Base-by-base conservation (phyloP, 2,113 vertebrate species). In the Propithecus coquereli region DNA sequence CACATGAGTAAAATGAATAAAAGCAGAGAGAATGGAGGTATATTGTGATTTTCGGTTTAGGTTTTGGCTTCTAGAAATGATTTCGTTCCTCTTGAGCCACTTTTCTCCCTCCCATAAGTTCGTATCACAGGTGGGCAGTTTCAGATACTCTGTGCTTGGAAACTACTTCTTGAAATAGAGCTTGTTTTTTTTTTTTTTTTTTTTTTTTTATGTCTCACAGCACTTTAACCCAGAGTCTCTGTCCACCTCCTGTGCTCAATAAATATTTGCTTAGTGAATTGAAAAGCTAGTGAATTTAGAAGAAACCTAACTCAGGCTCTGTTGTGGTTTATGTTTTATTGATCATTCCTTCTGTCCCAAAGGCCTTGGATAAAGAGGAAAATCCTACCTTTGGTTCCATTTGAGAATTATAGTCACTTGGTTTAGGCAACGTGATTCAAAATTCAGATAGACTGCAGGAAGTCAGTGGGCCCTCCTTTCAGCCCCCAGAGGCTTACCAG, bases 251-350 rank as follows among this genome's bases (percentile, higher is more conserved):
- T 30, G 8, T 17, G 47, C 61, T 76, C 68, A 59, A 3, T 74
- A 88, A 85, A 91, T 84, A 92, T 87, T 94, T 85, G 65, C 73
- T 90, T 9, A 45, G 92, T 92, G 52, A 70, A 61, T 50, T 74
- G 70, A 90, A 88, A 91, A 77, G 68, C 86, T 22, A 23, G 47
- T 59, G 37, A 27, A 22, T 66, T 52, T 87, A n/a, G 52, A 88
- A 89, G 93, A 73, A 81, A 59, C 22, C 10, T 66, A 20, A 30
- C 18, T 63, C 45, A 17, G 30, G 47, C 52, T 71, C 27, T 54
- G n/a, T 57, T 47, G 50, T 47, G 11, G 71, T 74, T 91, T 79
- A 52, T 80, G 52, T 90, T 90, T 88, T 88, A 95, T 52, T 86
- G 57, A 77, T 87, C 40, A 11, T 59, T 84, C 25, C 37, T 87